Conservation (phyloP, 2,888 invertebrate species). For the Ormyrus labotus region DNA sequence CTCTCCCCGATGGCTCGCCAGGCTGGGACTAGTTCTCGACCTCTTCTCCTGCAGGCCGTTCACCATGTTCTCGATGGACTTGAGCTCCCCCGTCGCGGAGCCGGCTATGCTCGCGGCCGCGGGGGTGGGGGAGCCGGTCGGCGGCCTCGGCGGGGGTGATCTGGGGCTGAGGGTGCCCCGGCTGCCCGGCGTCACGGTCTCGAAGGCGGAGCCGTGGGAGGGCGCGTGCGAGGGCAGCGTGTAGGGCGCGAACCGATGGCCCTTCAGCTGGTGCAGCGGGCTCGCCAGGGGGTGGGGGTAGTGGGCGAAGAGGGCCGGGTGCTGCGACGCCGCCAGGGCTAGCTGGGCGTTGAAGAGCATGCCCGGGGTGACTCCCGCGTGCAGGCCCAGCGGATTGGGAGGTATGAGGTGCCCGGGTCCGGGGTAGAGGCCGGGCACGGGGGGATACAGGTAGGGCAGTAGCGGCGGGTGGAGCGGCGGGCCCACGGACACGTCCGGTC, state of each 20-base stretch:
- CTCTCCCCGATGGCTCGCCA: slow-evolving; percentile 69
- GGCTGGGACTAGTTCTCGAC: slow-evolving; percentile 77
- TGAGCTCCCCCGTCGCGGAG: slow-evolving; percentile 86
- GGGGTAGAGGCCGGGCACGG: slow-evolving; percentile 86
- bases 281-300: slow-evolving; percentile 84
- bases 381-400: slow-evolving; percentile 81
- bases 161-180: slow-evolving; percentile 79
- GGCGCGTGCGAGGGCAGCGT: slow-evolving; percentile 85
- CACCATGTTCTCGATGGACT: slow-evolving; percentile 98
- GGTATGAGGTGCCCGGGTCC: slow-evolving; percentile 82
- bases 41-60: slow-evolving; percentile 95
- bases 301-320: slow-evolving; percentile 84
- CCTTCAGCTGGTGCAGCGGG: slow-evolving; percentile 83
- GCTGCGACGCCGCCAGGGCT: slow-evolving; percentile 88
- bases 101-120: slow-evolving; percentile 80
- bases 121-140: slow-evolving; percentile 79
- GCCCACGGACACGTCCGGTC: slow-evolving; percentile 95
- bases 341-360: slow-evolving; percentile 93
- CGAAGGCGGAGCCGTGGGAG: slow-evolving; percentile 89
- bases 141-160: slow-evolving; percentile 79
- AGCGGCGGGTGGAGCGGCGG: slow-evolving; percentile 94
- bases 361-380: slow-evolving; percentile 87
- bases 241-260: slow-evolving; percentile 93
- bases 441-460: slow-evolving; percentile 94
- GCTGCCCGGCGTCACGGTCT: slow-evolving; percentile 89